Conservation (phyloP, 2,797 vertebrate species). For the Phylloscopus collybita region DNA sequence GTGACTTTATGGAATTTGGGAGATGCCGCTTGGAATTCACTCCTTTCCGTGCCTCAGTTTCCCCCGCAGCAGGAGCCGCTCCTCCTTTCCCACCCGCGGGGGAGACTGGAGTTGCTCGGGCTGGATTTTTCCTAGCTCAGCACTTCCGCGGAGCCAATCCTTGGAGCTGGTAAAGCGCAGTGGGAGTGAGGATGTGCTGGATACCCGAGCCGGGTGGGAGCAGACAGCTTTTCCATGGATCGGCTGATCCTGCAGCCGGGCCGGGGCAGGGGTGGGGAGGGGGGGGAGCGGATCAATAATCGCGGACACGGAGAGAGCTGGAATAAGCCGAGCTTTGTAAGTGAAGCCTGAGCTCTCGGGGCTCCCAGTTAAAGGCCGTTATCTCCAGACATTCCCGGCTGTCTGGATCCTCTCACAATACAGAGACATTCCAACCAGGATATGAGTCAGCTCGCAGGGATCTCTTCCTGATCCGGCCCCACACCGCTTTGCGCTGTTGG, state of each 20-base stretch:
- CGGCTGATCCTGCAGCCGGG: conserved; percentile 3
- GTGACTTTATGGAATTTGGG: rapidly evolving
- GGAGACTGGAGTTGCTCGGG: background rate
- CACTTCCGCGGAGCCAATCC: background rate
- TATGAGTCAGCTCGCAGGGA: conserved; percentile 63
- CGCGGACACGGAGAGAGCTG: background rate
- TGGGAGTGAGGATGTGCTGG: background rate
- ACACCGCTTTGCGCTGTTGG: background rate
- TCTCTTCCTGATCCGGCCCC: conserved; percentile 29
- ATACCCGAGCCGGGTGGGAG: conserved; percentile 32
- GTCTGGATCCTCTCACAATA: conserved; percentile 55
- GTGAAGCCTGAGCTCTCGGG: conserved; percentile 33
- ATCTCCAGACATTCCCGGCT: conserved; percentile 59
- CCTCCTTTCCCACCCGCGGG: rapidly evolving
- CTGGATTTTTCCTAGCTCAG: conserved; percentile 25
- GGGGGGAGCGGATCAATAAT: conserved; percentile 7
- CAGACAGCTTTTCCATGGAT: background rate
- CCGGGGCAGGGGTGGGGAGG: background rate
- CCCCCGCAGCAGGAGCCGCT: background rate
- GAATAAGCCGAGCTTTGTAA: conserved; percentile 51
- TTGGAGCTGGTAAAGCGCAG: background rate
- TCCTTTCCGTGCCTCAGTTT: background rate
- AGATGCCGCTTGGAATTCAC: background rate
- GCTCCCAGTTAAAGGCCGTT: conserved; percentile 20
- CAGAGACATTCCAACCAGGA: conserved; percentile 59